Conservation (phyloP, 2,888 invertebrate species). For the Nephrotoma guestfalica region DNA sequence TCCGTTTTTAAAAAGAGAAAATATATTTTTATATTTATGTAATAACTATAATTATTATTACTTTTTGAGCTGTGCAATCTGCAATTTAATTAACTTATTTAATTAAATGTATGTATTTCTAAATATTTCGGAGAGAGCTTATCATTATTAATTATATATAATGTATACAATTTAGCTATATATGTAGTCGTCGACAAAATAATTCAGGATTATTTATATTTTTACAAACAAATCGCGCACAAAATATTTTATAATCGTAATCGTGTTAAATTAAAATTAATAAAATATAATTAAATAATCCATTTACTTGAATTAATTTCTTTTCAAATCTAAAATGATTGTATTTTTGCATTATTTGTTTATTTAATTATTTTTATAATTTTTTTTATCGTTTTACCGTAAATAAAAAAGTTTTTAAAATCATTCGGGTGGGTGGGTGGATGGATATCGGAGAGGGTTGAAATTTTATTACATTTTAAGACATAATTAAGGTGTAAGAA, state of each 20-base stretch:
- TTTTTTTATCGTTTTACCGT: neutral
- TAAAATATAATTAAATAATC: neutral
- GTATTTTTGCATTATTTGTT: neutral
- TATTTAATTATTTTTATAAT: neutral
- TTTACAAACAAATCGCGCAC: neutral
- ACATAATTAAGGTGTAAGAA: neutral
- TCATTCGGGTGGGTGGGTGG: neutral
- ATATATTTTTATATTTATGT: neutral
- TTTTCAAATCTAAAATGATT: neutral
- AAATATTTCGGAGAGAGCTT: neutral
- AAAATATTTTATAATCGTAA: neutral
- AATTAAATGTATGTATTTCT: neutral
- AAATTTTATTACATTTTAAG: neutral
- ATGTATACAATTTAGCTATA: neutral
- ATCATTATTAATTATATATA: neutral
- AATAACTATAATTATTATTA: neutral
- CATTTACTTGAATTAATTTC: neutral
- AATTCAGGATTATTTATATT: neutral
- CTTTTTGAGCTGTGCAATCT: neutral
- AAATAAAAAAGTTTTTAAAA: neutral
- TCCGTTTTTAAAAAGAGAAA: neutral
- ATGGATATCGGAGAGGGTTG: neutral
- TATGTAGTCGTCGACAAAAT: neutral
- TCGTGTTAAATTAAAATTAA: neutral
- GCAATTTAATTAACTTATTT: neutral